A percentile compares a stretch with the other conserved stretches of the same genome.
Evolutionary conservation across 1,140 invertebrate species (phyloP).

Genomic region (Rhagoletis pomonella): DNA sequence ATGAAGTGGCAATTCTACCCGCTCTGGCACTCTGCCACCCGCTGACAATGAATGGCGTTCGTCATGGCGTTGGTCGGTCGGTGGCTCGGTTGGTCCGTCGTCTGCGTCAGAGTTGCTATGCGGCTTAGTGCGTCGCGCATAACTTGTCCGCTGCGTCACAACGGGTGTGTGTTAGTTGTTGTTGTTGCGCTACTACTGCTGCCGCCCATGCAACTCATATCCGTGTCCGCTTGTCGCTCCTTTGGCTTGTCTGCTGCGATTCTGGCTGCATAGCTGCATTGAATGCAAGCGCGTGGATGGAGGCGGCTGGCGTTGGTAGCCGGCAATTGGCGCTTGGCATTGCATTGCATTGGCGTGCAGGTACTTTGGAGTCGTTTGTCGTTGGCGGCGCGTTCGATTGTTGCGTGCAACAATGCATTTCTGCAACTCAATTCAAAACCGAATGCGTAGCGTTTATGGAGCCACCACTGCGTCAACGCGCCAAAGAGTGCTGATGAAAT

Average conservation of each 20-base stretch:
- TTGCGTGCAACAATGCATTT: slow-evolving; percentile 49
- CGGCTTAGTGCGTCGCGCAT: neutral
- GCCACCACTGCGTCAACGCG: slow-evolving; percentile 22
- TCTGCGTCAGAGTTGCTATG: neutral
- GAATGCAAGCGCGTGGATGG: neutral
- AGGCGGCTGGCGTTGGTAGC: neutral
- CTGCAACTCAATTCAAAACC: slow-evolving; percentile 19
- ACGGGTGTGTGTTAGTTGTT: slow-evolving; percentile 18
- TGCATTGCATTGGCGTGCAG: neutral
- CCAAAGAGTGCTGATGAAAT: slow-evolving; percentile 26
- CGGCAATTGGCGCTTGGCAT: neutral
- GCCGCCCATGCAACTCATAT: neutral
- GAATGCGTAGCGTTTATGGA: slow-evolving; percentile 36
- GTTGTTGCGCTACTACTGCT: neutral
- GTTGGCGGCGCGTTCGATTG: slow-evolving; percentile 18
- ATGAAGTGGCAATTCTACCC: neutral
- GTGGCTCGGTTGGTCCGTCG: neutral
- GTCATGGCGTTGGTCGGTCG: too few relatives aligned
- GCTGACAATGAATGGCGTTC: neutral
- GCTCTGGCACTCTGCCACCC: neutral
- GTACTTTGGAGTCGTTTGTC: neutral
- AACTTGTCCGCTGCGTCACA: slow-evolving; percentile 14
- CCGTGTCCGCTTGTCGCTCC: neutral
- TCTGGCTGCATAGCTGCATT: too few relatives aligned
- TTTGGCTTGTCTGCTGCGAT: neutral